phyloP scores from a whole-genome alignment of 2,888 invertebrate species.

The Dolichomitus sp. region DNA sequence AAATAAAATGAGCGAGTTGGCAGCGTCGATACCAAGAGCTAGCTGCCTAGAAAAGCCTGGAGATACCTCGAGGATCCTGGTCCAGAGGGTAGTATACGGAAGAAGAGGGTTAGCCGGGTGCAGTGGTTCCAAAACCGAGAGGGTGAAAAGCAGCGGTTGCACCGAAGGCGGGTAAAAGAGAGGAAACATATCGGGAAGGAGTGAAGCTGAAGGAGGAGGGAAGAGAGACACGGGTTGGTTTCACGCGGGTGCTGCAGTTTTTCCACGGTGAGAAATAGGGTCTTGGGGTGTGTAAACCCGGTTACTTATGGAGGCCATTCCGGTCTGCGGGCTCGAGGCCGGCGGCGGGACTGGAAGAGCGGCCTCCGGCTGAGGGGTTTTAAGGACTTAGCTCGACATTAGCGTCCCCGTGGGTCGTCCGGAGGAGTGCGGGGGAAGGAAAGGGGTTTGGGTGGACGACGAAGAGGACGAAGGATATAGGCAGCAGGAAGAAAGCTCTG shows the following conservation, averaged over 20 bases:
- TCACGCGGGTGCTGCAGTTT: slow-evolving; percentile 79
- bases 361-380: slow-evolving; percentile 82
- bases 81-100: slow-evolving; percentile 42
- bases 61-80: slow-evolving; percentile 61
- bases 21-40: slow-evolving; percentile 76
- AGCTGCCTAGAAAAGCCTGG: slow-evolving; percentile 67
- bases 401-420: slow-evolving; percentile 81
- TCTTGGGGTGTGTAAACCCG: slow-evolving; percentile 85
- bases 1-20: slow-evolving; percentile 68
- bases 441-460: slow-evolving; percentile 61
- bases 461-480: slow-evolving; percentile 67
- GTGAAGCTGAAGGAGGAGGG: slow-evolving; percentile 46
- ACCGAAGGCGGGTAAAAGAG: slow-evolving; percentile 63
- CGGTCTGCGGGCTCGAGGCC: slow-evolving; percentile 80
- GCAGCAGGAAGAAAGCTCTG: slow-evolving; percentile 51
- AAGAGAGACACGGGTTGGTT: slow-evolving; percentile 50
- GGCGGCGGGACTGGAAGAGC: slow-evolving; percentile 53
- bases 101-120: neutral
- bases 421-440: slow-evolving; percentile 60
- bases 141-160: slow-evolving; percentile 60
- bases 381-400: slow-evolving; percentile 86
- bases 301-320: slow-evolving; percentile 86
- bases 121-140: slow-evolving; percentile 37
- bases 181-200: slow-evolving; percentile 36
- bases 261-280: slow-evolving; percentile 84